Evolutionary conservation across 2,113 vertebrate species (phyloP).

Genomic region (Menura novaehollandiae): DNA sequence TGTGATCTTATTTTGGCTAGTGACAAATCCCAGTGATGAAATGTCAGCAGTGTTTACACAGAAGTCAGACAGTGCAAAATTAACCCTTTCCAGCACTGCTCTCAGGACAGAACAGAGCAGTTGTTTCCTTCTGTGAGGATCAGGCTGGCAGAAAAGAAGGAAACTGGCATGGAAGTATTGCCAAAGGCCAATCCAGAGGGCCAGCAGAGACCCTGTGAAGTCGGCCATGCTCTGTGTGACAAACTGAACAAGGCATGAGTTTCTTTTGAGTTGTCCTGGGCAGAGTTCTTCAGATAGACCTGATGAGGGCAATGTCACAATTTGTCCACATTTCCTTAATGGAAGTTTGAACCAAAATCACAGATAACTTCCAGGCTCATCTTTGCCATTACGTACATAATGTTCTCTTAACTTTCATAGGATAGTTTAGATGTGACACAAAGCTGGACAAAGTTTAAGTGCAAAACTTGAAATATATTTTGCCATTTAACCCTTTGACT

Average conservation of each 20-base stretch:
- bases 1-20: conserved; percentile 1
- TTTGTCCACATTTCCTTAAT: background rate
- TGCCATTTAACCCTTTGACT: background rate
- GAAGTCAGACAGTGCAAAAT: background rate
- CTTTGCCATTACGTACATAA: background rate
- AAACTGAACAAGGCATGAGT: background rate
- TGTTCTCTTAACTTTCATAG: background rate
- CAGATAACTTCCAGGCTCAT: background rate
- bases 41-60: conserved; percentile 35
- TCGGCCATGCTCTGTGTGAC: background rate
- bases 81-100: background rate
- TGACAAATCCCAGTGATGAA: conserved; percentile 45
- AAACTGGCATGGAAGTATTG: background rate
- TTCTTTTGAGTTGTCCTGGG: background rate
- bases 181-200: background rate
- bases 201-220: background rate
- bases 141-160: background rate
- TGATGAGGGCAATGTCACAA: background rate
- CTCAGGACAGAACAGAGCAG: background rate
- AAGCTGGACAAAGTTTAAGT: background rate
- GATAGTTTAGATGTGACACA: background rate
- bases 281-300: background rate
- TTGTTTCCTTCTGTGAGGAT: background rate
- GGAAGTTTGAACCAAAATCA: background rate
- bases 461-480: background rate